Base-by-base conservation (phyloP, 37 sponge, comb jelly and placozoan species). In the Theonella swinhoei region DNA sequence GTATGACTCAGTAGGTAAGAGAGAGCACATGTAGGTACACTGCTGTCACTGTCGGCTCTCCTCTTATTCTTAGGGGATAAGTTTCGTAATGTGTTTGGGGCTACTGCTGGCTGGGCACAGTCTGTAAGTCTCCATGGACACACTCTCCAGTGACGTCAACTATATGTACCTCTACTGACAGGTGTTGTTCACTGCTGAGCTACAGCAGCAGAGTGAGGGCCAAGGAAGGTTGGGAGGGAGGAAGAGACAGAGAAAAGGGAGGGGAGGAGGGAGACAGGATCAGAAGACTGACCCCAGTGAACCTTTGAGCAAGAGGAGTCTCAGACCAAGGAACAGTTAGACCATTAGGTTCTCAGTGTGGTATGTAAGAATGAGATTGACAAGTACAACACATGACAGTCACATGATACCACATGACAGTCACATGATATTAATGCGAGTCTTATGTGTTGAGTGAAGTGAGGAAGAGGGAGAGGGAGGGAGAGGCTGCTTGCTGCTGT, bases 91-190 rank as follows among this genome's bases (percentile, higher is more conserved):
- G 14, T 88, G 25, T 96, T 85, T 91, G 92, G 94, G 3, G 64
- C n/a, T 0, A 70, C 78, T 20, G 94, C 97, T 26, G 97, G 97
- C 31, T 94, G 95, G 95, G 97, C 97, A 31, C 92, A 91, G 35
- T 62, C 94, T 63, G 95, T 96, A 60, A 85, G 91, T 78, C 4
- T 23, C 1, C 30, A 32, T n/a, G n/a, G n/a, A n/a, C n/a, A n/a
- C n/a, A n/a, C n/a, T n/a, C n/a, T 66, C 9, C 22, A 35, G 34
- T 70, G 19, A 34, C 22, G 33, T 70, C 36, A 2, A 34, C 3
- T 70, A 69, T 34, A 32, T 23, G 34, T 4, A 36, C 36, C 32
- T 25, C 25, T 58, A 5, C 35, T 14, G 38, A n/a, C 65, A 83
- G 83, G 83, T 83, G 30, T 39, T 83, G 67, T 83, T 83, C 36